Conservation (phyloP, 2,888 invertebrate genomes). For the Thyatira batis region DNA sequence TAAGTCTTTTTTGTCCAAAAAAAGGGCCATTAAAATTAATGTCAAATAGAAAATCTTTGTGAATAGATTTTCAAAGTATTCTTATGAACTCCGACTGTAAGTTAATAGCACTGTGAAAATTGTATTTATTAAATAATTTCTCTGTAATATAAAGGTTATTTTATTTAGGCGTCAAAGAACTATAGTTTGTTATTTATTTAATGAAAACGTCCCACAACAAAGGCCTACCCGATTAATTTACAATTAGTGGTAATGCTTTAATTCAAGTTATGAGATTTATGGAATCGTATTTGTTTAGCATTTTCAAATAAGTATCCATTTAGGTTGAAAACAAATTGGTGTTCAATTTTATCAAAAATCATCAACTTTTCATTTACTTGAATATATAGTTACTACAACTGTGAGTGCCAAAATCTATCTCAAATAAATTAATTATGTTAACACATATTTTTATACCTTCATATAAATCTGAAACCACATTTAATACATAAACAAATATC, state of each 20-base stretch:
- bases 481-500: no score
- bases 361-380: no score
- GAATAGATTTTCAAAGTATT: neutral
- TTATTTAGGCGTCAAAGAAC: neutral
- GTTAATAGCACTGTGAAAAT: no score
- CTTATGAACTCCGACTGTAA: neutral
- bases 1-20: neutral
- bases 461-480: no score
- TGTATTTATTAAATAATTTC: no score
- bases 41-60: neutral
- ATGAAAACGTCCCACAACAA: neutral
- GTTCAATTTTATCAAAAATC: no score
- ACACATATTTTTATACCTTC: no score
- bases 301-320: neutral
- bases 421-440: no score
- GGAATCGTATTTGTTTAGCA: neutral
- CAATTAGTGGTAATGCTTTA: slow-evolving; percentile 1
- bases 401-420: no score
- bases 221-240: slow-evolving; percentile 1
- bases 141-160: neutral
- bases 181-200: neutral
- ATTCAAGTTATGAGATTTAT: slow-evolving; percentile 3
- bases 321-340: no score
- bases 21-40: neutral
- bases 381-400: no score